Percentiles rank a stretch among this genome's conserved stretches.
These are phyloP conservation scores for Cephus sareptanus DNA, from an alignment of 2,888 invertebrate species.

Conservation along the genomic window DNA sequence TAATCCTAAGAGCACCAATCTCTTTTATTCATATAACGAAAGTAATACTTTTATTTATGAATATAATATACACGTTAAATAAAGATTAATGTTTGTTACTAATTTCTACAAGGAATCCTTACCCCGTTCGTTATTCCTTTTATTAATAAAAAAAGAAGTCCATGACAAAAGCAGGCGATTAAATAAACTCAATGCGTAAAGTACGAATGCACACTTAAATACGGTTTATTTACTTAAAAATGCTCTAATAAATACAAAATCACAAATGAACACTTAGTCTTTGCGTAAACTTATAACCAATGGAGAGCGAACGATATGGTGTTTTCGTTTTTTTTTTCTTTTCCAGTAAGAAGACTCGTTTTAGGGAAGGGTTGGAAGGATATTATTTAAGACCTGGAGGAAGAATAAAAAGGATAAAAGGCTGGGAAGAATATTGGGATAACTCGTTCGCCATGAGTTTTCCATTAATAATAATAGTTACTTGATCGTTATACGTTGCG, in stretches of 20 bases:
- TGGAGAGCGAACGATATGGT: constrained; percentile 27
- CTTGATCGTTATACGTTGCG: constrained; percentile 60
- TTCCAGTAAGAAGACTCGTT: neutral
- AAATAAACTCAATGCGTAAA: neutral
- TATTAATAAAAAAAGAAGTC: neutral
- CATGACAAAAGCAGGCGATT: neutral
- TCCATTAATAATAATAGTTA: constrained; percentile 40
- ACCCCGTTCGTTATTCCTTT: neutral
- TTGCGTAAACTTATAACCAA: constrained; percentile 60
- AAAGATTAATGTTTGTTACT: constrained; percentile 64
- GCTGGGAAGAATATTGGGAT: neutral
- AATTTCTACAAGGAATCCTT: constrained; percentile 23
- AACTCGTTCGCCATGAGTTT: neutral
- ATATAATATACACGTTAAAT: constrained; percentile 61
- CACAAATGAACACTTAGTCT: constrained; percentile 66
- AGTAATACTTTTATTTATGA: constrained; percentile 63
- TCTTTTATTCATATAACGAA: constrained; percentile 51
- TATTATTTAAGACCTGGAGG: neutral
- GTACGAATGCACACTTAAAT: constrained; percentile 61
- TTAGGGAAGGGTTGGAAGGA: neutral
- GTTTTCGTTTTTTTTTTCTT: neutral
- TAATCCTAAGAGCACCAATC: constrained; percentile 53
- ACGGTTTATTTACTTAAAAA: constrained; percentile 63
- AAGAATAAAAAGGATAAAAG: neutral
- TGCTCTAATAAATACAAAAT: constrained; percentile 65